These are phyloP conservation scores for Drosophila asahinai DNA, from an alignment of 1,140 invertebrate species.

Conservation along the genomic window DNA sequence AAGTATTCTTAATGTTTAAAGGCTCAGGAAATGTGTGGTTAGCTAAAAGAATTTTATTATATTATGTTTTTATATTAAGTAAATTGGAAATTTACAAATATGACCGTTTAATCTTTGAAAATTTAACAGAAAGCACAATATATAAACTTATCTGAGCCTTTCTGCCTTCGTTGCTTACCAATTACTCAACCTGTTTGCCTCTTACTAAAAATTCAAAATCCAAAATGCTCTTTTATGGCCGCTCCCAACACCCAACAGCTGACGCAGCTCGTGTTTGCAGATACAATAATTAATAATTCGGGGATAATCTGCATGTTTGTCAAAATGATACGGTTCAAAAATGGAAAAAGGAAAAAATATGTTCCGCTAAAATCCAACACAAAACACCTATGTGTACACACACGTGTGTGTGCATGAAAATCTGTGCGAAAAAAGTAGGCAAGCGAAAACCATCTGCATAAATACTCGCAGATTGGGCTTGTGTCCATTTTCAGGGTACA, in stretches of 20 bases:
- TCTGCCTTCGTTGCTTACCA: slow-evolving; percentile 34
- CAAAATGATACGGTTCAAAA: slow-evolving; percentile 74
- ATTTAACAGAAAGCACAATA: not conserved
- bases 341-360: slow-evolving; percentile 33
- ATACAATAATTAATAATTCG: slow-evolving; percentile 82
- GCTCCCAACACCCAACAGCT: slow-evolving; percentile 46
- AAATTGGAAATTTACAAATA: not conserved
- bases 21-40: slow-evolving; percentile 1
- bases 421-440: slow-evolving; percentile 29
- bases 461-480: slow-evolving; percentile 44
- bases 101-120: not conserved
- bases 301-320: slow-evolving; percentile 81
- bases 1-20: not conserved
- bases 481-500: not conserved
- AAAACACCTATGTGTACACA: slow-evolving; percentile 29
- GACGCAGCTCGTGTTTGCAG: slow-evolving; percentile 68
- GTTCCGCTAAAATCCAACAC: slow-evolving; percentile 40
- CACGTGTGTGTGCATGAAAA: slow-evolving; percentile 13
- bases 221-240: slow-evolving; percentile 42
- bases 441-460: slow-evolving; percentile 66
- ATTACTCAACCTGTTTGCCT: slow-evolving; percentile 61
- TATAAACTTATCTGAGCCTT: slow-evolving; percentile 7
- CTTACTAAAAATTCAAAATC: slow-evolving; percentile 43
- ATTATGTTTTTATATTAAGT: not conserved
- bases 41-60: not conserved